These are phyloP conservation scores for Sebastes variabilis DNA, from an alignment of 2,797 vertebrate genomes.

Conservation along the genomic window DNA sequence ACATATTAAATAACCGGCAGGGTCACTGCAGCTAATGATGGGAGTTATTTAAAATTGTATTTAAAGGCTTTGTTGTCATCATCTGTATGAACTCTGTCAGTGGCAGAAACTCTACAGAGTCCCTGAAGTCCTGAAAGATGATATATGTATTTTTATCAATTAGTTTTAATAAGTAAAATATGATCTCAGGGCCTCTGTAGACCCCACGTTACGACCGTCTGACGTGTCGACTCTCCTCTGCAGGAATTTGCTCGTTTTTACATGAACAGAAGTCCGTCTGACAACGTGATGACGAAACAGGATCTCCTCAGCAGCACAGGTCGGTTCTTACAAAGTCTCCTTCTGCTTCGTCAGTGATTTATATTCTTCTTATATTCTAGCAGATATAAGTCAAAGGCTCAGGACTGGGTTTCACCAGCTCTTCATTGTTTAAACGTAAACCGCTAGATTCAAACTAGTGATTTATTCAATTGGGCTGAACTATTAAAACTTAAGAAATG, in stretches of 20 bases:
- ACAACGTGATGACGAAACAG: conserved; percentile 48
- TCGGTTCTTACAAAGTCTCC: conserved; percentile 35
- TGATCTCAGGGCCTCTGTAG: background rate
- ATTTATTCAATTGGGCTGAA: too few relatives aligned
- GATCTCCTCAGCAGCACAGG: conserved; percentile 82
- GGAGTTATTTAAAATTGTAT: background rate
- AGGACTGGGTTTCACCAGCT: too few relatives aligned
- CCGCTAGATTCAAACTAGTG: too few relatives aligned
- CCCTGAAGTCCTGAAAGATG: background rate
- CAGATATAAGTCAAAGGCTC: background rate
- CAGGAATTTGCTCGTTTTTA: conserved; percentile 91
- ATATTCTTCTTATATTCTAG: background rate
- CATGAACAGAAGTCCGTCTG: conserved; percentile 67
- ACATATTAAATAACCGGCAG: background rate
- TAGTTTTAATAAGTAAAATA: background rate
- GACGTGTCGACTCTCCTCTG: background rate
- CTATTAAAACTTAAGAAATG: too few relatives aligned
- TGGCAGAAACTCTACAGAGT: background rate
- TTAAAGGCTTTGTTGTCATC: background rate
- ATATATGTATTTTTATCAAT: background rate
- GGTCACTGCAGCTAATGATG: background rate
- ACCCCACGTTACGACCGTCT: background rate
- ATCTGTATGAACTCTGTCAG: background rate
- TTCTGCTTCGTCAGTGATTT: background rate
- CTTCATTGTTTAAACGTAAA: too few relatives aligned